Conservation (phyloP, 2,797 vertebrate genomes). For the Tadarida brasiliensis region DNA sequence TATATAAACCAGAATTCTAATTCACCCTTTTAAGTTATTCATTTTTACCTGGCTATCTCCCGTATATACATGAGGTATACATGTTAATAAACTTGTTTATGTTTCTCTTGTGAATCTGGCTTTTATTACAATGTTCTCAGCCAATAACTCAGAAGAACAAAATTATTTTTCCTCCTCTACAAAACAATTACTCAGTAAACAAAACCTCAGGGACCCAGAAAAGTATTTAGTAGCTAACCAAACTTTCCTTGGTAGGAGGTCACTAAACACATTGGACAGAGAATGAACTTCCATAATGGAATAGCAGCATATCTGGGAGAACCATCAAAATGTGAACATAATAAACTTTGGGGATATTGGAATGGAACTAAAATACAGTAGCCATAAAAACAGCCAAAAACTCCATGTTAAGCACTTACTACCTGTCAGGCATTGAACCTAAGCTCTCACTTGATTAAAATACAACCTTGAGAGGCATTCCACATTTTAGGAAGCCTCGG, state of each 20-base stretch:
- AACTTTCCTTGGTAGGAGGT: not conserved
- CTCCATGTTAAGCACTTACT: not conserved
- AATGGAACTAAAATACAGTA: constrained; percentile 8
- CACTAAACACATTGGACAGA: not conserved
- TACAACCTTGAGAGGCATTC: not conserved
- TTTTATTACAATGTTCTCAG: not conserved
- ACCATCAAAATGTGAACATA: constrained; percentile 27
- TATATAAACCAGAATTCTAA: no score
- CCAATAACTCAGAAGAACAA: not conserved
- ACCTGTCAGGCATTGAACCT: not conserved
- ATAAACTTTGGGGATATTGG: not conserved
- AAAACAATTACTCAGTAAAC: constrained; percentile 29
- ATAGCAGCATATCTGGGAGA: not conserved
- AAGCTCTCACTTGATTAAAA: constrained; percentile 20
- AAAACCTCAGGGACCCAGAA: not conserved
- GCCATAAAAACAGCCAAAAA: constrained; percentile 9
- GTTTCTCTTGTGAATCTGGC: not conserved
- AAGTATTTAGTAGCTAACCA: not conserved
- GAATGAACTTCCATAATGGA: constrained; percentile 2
- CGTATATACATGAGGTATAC: not conserved
- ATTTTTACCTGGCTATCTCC: no score
- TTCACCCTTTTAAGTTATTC: no score
- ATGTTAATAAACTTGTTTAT: not conserved
- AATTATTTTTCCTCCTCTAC: not conserved
- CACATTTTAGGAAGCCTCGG: not conserved